Evolutionary conservation across 2,113 vertebrate genomes (phyloP).

Genomic region (Phylloscopus trochilus): DNA sequence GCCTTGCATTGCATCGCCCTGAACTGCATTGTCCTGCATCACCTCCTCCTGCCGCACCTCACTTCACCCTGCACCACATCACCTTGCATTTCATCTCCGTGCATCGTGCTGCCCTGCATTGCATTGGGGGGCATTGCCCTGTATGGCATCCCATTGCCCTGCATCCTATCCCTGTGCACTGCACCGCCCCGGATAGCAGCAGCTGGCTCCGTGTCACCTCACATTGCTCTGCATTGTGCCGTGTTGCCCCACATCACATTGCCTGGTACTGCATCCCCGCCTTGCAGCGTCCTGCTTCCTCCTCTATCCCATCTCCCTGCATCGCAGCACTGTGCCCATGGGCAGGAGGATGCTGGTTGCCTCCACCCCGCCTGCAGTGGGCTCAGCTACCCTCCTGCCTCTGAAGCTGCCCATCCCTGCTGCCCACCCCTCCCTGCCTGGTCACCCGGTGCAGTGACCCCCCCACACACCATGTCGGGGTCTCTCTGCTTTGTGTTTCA

Average conservation of each 20-base stretch:
- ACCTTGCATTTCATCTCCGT: not conserved
- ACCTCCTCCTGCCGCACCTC: not conserved
- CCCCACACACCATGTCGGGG: rapidly evolving
- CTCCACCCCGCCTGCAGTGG: not conserved
- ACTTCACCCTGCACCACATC: not conserved
- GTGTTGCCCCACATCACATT: not conserved
- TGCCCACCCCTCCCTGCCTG: not conserved
- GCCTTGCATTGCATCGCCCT: not conserved
- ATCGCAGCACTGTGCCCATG: rapidly evolving
- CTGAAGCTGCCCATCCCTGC: not conserved
- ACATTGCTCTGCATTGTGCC: not conserved
- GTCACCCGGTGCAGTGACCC: rapidly evolving
- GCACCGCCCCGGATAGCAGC: not conserved
- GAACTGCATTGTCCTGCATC: not conserved
- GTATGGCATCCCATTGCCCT: not conserved
- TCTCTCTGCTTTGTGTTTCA: not conserved
- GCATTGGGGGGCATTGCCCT: not conserved
- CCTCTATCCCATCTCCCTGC: not conserved
- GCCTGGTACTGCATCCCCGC: not conserved
- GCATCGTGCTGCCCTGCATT: not conserved
- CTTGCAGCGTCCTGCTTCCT: not conserved
- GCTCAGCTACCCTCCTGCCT: not conserved
- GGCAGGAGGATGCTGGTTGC: not conserved
- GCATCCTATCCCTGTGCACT: not conserved
- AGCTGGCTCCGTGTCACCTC: not conserved